These are phyloP conservation scores for Saiga tatarica DNA, from an alignment of 2,113 vertebrate species.

Conservation along the genomic window DNA sequence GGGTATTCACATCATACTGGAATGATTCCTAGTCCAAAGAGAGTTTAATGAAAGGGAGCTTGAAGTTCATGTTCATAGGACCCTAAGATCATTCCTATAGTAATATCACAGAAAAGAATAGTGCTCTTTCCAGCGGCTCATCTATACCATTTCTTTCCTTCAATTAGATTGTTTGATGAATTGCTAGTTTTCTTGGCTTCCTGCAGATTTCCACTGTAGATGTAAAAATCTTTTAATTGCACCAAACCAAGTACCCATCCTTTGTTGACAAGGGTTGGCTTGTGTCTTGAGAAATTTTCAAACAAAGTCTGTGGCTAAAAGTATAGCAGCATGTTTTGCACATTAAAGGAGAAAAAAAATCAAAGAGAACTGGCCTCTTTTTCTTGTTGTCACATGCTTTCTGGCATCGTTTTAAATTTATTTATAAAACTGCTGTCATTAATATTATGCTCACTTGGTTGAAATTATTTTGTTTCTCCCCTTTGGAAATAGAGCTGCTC, in stretches of 20 bases:
- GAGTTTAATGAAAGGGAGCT: conserved; percentile 7
- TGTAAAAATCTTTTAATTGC: conserved; percentile 54
- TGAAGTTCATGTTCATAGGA: conserved; percentile 20
- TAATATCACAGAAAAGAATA: conserved; percentile 32
- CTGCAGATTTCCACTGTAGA: conserved; percentile 45
- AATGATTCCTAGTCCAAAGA: conserved; percentile 39
- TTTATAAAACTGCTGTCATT: conserved; percentile 67
- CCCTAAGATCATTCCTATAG: neutral
- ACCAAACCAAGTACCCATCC: conserved; percentile 30
- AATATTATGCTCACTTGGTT: conserved; percentile 66
- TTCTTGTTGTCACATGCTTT: conserved; percentile 49
- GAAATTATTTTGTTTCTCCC: conserved; percentile 61
- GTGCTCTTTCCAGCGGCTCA: neutral
- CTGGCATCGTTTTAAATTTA: conserved; percentile 62
- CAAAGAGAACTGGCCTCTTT: conserved; percentile 28
- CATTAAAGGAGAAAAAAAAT: neutral
- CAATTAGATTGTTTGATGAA: conserved; percentile 17
- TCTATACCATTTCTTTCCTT: conserved; percentile 22
- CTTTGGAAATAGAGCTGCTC: conserved; percentile 59
- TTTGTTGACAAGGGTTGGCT: conserved; percentile 52
- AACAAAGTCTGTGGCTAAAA: conserved; percentile 47
- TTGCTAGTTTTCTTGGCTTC: conserved; percentile 47
- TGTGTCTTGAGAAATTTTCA: conserved; percentile 55
- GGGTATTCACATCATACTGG: neutral
- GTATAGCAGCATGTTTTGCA: conserved; percentile 32